Base-by-base conservation (phyloP, 2,113 vertebrate species). In the Colistium nudipinnis region DNA sequence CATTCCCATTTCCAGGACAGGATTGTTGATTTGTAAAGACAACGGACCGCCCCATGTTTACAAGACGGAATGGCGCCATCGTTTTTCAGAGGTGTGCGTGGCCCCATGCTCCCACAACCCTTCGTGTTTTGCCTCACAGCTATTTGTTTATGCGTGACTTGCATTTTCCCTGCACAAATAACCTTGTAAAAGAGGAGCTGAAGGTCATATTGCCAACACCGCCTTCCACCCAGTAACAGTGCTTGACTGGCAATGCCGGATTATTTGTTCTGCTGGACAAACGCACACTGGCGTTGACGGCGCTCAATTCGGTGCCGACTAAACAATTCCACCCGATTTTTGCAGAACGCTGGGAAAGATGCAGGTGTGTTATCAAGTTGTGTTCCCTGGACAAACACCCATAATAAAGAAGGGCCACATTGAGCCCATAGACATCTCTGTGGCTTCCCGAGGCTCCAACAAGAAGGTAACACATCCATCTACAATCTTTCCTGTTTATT, bases 371-470 rank as follows among this genome's bases (percentile, higher is more conserved):
- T 94, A 96, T 85, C 93, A 97, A 86, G 86, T 98, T 70, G 93
- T 92, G 0, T 96, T 96, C 83, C 87, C 89, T 41, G 96, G 96
- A 56, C 94, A 93, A 45, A 77, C 88, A n/a, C 93, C 95, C 4
- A 0, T 95, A 30, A 81, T 94, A 80, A 96, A 93, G 85, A 99
- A 97, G 82, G 98, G 98, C 54, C 93, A 90, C 64, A 85, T 96
- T 0, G 94, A 94, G 27, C 93, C 94, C 33, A 95, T 99, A 1
- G 92, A 96, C 68, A 93, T 99, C 75, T 91, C 88, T 30, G 66
- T 98, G 72, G 95, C 93, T 30, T 96, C 96, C 81, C 94, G 95
- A 67, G 92, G 95, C 19, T 95, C 91, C 6, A 99, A 98, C 86
- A 99, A 99, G 88, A 99, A 98, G 96, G 98, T 98, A 86, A 88